Conservation (phyloP, 2,888 invertebrate species). For the Caenorhabditis sinica region DNA sequence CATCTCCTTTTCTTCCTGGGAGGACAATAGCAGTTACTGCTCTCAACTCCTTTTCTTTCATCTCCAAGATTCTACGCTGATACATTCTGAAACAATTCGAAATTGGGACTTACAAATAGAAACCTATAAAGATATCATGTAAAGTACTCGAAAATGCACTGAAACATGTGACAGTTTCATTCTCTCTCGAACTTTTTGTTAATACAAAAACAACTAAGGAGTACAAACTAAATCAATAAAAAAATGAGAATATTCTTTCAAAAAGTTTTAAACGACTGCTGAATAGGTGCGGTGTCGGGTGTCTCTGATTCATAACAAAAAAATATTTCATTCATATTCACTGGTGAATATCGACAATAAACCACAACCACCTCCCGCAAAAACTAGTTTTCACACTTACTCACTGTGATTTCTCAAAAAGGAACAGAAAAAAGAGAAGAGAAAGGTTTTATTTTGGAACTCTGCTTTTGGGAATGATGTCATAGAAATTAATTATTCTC, state of each 20-base stretch:
- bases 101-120: no score
- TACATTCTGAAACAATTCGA: conserved; percentile 35
- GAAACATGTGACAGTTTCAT: conserved; percentile 1
- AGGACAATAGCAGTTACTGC: conserved; percentile 65
- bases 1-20: conserved; percentile 62
- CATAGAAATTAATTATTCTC: conserved; percentile 4
- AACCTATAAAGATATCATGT: background rate
- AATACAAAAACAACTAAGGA: background rate
- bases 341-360: conserved; percentile 41
- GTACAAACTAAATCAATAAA: conserved; percentile 5
- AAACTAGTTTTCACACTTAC: conserved; percentile 44
- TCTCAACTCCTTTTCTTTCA: conserved; percentile 61
- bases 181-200: background rate
- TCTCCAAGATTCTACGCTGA: conserved; percentile 60
- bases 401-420: background rate
- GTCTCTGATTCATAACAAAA: conserved; percentile 29
- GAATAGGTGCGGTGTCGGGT: background rate
- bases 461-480: conserved; percentile 10
- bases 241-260: background rate
- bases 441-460: conserved; percentile 13
- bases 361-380: conserved; percentile 1
- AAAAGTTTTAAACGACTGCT: conserved; percentile 37
- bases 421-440: background rate
- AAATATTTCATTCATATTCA: conserved; percentile 47
- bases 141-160: background rate